Conservation (phyloP, 2,888 invertebrate species). For the Tinea pellionella region DNA sequence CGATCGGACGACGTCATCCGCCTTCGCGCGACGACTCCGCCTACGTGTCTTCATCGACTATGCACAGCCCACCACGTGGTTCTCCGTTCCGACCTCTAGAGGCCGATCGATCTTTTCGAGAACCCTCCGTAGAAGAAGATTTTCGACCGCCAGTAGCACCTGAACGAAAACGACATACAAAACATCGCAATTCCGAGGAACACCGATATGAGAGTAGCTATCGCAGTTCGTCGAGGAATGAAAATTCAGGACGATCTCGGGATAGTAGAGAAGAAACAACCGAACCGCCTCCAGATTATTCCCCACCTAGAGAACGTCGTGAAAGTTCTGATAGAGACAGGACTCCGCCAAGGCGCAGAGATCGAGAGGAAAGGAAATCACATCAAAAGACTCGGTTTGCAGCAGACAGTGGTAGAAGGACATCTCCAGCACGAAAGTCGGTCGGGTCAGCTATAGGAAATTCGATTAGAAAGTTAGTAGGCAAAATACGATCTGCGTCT, state of each 20-base stretch:
- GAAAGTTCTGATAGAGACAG: constrained; percentile 53
- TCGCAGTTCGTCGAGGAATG: constrained; percentile 67
- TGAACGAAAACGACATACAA: constrained; percentile 72
- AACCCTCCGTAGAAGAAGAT: constrained; percentile 62
- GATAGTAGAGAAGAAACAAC: constrained; percentile 61
- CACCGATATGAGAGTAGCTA: constrained; percentile 70
- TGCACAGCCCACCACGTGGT: constrained; percentile 67
- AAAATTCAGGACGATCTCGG: constrained; percentile 58
- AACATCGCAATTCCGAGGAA: constrained; percentile 62
- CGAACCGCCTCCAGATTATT: constrained; percentile 80
- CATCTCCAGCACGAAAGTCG: constrained; percentile 56
- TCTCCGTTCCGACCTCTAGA: constrained; percentile 62
- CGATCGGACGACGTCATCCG: constrained; percentile 54
- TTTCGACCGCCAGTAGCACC: constrained; percentile 73
- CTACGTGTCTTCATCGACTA: constrained; percentile 67
- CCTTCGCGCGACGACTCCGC: constrained; percentile 69
- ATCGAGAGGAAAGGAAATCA: constrained; percentile 65
- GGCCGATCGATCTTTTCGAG: constrained; percentile 54
- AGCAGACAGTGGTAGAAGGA: constrained; percentile 42
- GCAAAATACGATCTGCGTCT: constrained; percentile 81
- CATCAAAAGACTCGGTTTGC: constrained; percentile 81
- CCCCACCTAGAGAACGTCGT: constrained; percentile 69
- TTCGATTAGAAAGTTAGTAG: constrained; percentile 84
- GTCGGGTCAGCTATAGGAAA: constrained; percentile 78
- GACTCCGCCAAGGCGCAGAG: constrained; percentile 57